Evolutionary conservation across 1,140 invertebrate species (phyloP), one percentile per base, ranked within the genome.

Genomic region (Glomeris maerens): DNA sequence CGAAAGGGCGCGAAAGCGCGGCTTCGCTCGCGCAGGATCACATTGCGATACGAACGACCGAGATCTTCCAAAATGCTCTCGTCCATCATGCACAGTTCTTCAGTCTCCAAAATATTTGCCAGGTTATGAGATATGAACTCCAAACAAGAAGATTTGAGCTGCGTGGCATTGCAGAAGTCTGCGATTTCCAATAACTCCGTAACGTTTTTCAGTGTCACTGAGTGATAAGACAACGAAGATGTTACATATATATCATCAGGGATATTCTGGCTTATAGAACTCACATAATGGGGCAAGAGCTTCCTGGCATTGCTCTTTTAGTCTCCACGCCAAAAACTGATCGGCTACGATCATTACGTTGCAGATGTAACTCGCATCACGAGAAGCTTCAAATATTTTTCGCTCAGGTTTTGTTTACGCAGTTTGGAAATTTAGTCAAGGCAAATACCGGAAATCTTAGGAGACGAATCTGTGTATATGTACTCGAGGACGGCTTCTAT

Each of bases 81-180:
- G 31, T 36, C 17, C 10, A 36, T 10, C 17, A 10, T 10, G 10
- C 31, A 10, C 31, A 36, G 10, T 36, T 36, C 31, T 36, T 36
- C 17, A 36, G 40, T 72, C 66, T 86, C 82, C 21, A 84, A 62
- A n/a, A 84, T 59, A 22, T 73, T 71, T 7, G 74, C 59, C 14
- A 84, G 60, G 65, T 86, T 84, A 22, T 79, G 64, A 5, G 69
- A 72, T 38, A 84, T 78, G 61, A 78, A 84, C 59, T 83, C 73
- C 71, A 82, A 78, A 61, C 77, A 80, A 55, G 71, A 72, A 23
- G 66, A 59, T 64, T 80, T 78, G 1, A 86, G 66, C 57, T 81
- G 77, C 1, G 62, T 53, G 5, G 80, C 76, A 59, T 81, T 81
- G 57, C 78, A 79, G 3, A 74, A 70, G 52, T 69, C 67, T n/a